Evolutionary conservation across 2,797 vertebrate genomes (phyloP), one percentile per base, ranked within the genome.

Genomic region (Remorina albescens): DNA sequence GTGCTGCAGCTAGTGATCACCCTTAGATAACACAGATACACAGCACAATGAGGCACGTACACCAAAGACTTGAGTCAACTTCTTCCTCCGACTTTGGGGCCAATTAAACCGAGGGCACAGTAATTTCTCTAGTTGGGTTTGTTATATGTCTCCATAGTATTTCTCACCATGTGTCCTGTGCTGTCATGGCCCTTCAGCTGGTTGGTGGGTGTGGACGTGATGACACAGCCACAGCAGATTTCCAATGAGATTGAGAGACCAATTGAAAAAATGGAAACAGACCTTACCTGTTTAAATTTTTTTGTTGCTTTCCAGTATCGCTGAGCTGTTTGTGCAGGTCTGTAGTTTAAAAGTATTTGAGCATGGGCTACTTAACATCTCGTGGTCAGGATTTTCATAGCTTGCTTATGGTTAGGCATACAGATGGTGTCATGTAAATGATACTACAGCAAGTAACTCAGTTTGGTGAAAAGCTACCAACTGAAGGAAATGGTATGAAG

Each of bases 311-410:
- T 58, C 28, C 50, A 11, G 46, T 39, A 55, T 44, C 25, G 53
- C 56, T 69, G 44, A 68, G 61, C 69, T 59, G 50, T 74, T 55
- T 59, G 51, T 39, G 28, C 41, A 16, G 19, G 41, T 25, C 60
- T 41, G 42, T 55, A 50, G 53, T 39, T 21, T 30, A 71, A 73
- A 37, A 25, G 42, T 9, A 56, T 47, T 67, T 69, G 3, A 50
- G 30, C 21, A 11, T 11, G 34, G 28, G 37, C 56, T 77, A 61
- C 82, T 78, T 62, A 55, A 37, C 66, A 41, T 67, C 82, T 78
- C 9, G 46, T 88, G 86, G 15, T 84, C 34, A 3, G 67, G 84
- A 78, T 91, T 89, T 88, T 81, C 80, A 73, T 83, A 78, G 59
- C 57, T 70, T 71, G 34, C 59, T 37, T 56, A 50, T 30, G 10